Evolutionary conservation across 2,113 vertebrate genomes (phyloP), one percentile per base, ranked within the genome.

Genomic region (Romanogobio albipinnatus): DNA sequence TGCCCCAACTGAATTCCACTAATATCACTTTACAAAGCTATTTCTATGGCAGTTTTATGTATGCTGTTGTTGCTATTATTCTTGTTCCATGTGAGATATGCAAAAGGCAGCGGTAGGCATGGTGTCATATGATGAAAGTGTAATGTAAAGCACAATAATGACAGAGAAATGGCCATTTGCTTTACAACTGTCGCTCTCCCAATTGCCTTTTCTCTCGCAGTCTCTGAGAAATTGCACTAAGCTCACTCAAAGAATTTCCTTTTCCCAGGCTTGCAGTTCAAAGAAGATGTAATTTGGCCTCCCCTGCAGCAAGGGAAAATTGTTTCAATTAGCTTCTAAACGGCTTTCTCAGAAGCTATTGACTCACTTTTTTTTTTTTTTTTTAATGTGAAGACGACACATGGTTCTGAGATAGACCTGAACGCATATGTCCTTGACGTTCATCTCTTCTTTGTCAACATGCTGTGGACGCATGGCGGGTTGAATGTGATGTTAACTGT

Each of bases 251-350:
- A 84, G 90, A 89, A 86, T 76, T 56, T 61, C 53, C 47, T 58
- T 45, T 45, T 26, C 77, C 59, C 74, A 61, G 3, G 80, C 22
- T 19, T 24, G 17, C 78, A 59, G 56, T 79, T 86, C 51, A 43
- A 81, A 90, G 73, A 85, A 58, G 7, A 68, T 79, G 77, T 56
- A 49, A 45, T 87, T 82, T 74, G 33, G 85, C 74, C 89, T 74
- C 53, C 66, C 1, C 33, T 82, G 74, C 82, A 56, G 88, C 4
- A 64, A 29, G 13, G n/a, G 68, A 77, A 88, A 91, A 91, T 89
- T 53, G 84, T 87, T 91, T 87, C 89, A 90, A 91, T 93, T 91
- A 92, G 86, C 89, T 83, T 81, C 87, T 87, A 76, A 87, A 90
- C 74, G 79, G 64, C 68, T 89, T 88, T 89, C 87, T 89, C 84